Base-by-base conservation (phyloP, 2,113 vertebrate species). In the Thryonomys swinderianus region DNA sequence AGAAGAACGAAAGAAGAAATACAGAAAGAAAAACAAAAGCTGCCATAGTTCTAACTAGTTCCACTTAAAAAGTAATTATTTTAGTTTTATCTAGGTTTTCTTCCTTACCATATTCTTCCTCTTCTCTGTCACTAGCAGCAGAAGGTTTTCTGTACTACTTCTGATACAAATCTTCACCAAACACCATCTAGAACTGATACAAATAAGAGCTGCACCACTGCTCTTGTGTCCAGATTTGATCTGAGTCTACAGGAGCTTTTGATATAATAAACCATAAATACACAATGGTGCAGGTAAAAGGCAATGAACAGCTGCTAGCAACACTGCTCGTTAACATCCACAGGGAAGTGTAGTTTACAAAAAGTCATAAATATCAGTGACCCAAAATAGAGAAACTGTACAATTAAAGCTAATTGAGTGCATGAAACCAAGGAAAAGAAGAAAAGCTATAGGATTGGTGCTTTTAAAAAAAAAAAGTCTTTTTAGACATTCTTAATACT, bases 391-490 rank as follows among this genome's bases (percentile, higher is more conserved):
- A 59, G 23, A 85, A 37, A 73, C 20, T 40, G 84, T n/a, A 80
- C 71, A 92, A 37, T 80, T 73, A 92, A 40, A 80, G 71, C 88
- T 64, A n/a, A 64, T 79, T 64, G 12, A 74, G 48, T 64, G 18
- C 18, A 34, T 59, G n/a, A 94, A 92, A 94, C 85, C 42, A 92
- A 92, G 21, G 69, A 64, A 30, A 69, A 27, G 66, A 64, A 80
- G 48, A 34, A 80, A 48, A 48, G 73, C n/a, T n/a, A 30, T 4
- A 85, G 20, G 69, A 66, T 27, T 51, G 45, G 59, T 37, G 16
- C 83, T 93, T 51, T 51, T 51, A 7, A 51, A 51, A 37, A 81
- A 20, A 66, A 64, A 91, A 45, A 12, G 42, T 11, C 23, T 45
- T 40, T 37, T 27, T 78, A 59, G 13, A 10, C 40, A 25, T 88